Conservation (phyloP, 2,888 invertebrate species). For the Choreutis nemorana region DNA sequence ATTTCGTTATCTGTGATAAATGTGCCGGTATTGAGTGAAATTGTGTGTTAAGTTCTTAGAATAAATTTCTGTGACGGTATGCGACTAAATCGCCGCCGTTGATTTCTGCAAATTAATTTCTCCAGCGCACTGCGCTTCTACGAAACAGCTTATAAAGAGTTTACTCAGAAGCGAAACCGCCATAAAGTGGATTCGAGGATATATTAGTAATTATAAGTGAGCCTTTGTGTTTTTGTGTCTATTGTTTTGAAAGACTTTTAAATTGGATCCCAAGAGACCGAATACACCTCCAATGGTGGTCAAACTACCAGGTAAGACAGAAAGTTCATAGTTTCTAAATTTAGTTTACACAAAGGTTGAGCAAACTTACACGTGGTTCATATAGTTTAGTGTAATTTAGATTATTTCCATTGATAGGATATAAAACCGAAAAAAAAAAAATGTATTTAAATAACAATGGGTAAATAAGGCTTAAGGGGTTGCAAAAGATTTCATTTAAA, state of each 20-base stretch:
- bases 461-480: too few relatives aligned
- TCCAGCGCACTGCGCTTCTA: constrained; percentile 53
- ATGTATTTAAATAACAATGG: too few relatives aligned
- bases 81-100: constrained; percentile 36
- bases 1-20: constrained; percentile 58
- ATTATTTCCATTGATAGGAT: too few relatives aligned
- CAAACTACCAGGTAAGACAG: constrained; percentile 56
- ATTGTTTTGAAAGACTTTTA: constrained; percentile 48
- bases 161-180: constrained; percentile 58
- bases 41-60: constrained; percentile 57
- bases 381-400: too few relatives aligned
- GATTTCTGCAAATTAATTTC: constrained; percentile 62
- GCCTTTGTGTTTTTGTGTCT: constrained; percentile 56
- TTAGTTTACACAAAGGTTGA: too few relatives aligned
- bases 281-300: constrained; percentile 62
- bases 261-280: constrained; percentile 61
- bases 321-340: constrained; percentile 7
- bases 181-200: constrained; percentile 63
- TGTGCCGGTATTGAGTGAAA: constrained; percentile 47
- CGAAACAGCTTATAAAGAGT: constrained; percentile 62
- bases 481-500: too few relatives aligned
- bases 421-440: too few relatives aligned
- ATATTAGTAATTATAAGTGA: constrained; percentile 57
- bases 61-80: constrained; percentile 43
- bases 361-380: too few relatives aligned